These are phyloP conservation scores for Scrobipalpa costella DNA, from an alignment of 2,888 invertebrate genomes.

Conservation along the genomic window DNA sequence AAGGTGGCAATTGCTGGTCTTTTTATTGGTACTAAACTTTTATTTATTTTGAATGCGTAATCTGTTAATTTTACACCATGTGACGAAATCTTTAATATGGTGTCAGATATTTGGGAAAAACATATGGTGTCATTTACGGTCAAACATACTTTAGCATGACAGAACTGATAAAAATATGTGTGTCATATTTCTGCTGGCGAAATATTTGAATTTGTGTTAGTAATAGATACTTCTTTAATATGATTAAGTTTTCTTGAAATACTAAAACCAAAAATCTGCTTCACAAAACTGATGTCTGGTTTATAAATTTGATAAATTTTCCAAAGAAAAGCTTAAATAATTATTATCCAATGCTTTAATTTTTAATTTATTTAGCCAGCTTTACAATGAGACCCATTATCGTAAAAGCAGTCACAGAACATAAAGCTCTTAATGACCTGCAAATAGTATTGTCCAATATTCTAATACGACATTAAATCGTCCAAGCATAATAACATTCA, in stretches of 20 bases:
- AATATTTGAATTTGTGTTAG: too few relatives aligned
- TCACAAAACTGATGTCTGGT: too few relatives aligned
- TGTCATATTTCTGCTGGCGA: too few relatives aligned
- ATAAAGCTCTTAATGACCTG: not conserved
- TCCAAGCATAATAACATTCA: conserved; percentile 22
- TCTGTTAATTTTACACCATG: conserved; percentile 26
- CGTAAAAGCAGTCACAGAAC: not conserved
- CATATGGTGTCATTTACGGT: conserved; percentile 1
- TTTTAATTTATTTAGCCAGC: not conserved
- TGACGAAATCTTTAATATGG: conserved; percentile 22
- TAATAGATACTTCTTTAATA: too few relatives aligned
- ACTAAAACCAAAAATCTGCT: too few relatives aligned
- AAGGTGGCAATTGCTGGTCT: conserved; percentile 26
- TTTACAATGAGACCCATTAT: not conserved
- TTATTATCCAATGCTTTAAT: not conserved
- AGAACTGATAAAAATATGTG: not conserved
- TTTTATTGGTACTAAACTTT: conserved; percentile 27
- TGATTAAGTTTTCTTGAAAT: too few relatives aligned
- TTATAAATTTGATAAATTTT: too few relatives aligned
- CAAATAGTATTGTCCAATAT: not conserved
- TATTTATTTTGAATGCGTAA: conserved; percentile 28
- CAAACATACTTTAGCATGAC: not conserved
- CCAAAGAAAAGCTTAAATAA: not conserved
- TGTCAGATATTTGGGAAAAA: conserved; percentile 3
- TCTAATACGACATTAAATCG: not conserved